These are phyloP conservation scores for Synergus laeviventris DNA, from an alignment of 2,888 invertebrate genomes.

Conservation along the genomic window DNA sequence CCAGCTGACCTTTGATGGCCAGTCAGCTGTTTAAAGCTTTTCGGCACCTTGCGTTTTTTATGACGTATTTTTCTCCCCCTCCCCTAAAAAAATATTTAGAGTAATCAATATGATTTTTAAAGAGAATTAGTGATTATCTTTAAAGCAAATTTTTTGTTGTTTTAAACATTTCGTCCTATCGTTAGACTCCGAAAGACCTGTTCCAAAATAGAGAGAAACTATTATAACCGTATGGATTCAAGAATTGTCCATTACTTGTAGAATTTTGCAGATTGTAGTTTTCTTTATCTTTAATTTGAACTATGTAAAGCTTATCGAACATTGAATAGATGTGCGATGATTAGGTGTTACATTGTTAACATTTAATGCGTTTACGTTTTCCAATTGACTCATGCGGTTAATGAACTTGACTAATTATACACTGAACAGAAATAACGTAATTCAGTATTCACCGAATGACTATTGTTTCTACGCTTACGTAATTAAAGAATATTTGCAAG, in stretches of 20 bases:
- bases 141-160: neutral
- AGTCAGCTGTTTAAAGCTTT: conserved; percentile 60
- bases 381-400: neutral
- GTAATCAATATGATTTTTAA: neutral
- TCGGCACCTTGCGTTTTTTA: neutral
- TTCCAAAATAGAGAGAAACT: neutral
- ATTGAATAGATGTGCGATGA: neutral
- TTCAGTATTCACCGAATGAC: neutral
- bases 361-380: neutral
- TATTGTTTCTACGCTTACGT: neutral
- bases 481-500: neutral
- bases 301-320: neutral
- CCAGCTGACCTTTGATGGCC: conserved; percentile 62
- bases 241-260: neutral
- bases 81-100: neutral
- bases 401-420: neutral
- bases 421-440: neutral
- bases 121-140: neutral
- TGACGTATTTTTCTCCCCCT: neutral
- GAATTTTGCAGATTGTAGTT: neutral
- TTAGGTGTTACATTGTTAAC: neutral
- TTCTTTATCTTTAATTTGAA: too few relatives aligned
- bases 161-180: neutral
- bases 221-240: neutral
- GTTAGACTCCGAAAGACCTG: neutral